Evolutionary conservation across 2,797 vertebrate genomes (phyloP), one percentile per base, ranked within the genome.

Genomic region (Monodelphis domestica): DNA sequence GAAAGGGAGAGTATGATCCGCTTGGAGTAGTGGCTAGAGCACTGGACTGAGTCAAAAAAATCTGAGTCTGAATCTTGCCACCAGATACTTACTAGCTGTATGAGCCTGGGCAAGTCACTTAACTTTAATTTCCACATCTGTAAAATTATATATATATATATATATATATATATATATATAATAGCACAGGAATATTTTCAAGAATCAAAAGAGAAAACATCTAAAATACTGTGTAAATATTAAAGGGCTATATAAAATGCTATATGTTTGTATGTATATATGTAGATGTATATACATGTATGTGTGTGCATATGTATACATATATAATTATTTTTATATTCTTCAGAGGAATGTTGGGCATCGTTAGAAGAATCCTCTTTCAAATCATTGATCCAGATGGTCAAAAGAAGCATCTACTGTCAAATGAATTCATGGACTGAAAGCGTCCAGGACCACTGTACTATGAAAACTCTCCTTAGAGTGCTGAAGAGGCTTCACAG

Each of bases 281-380:
- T 30, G 2, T 17, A 56, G 12, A 87, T 91, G 87, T 96, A 89
- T 88, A 90, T 87, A 50, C 10, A 0, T 52, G 17, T 38, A 5
- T 45, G 4, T 28, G 53, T 21, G 24, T 54, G 87, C 89, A 11
- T 28, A 56, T 59, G 45, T 24, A 87, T 93, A 1, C 90, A n/a
- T 59, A 92, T 84, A 53, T 30, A 30, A 30, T 55, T 84, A 88
- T 93, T 15, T 94, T 92, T 78, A 38, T 90, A 29, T 96, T 87
- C 57, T 63, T 91, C 93, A 98, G 98, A 96, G 90, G 88, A 96
- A 3, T 94, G 94, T 17, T 98, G 98, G 98, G 89, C 93, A 33
- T 95, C 95, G 59, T 88, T 98, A 90, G 93, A 95, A 90, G 95
- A 94, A 55, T 57, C 95, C 0, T 29, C 55, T 38, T 96, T 98